Evolutionary conservation across 2,888 invertebrate species (phyloP).

Genomic region (Crocallis elinguaria): DNA sequence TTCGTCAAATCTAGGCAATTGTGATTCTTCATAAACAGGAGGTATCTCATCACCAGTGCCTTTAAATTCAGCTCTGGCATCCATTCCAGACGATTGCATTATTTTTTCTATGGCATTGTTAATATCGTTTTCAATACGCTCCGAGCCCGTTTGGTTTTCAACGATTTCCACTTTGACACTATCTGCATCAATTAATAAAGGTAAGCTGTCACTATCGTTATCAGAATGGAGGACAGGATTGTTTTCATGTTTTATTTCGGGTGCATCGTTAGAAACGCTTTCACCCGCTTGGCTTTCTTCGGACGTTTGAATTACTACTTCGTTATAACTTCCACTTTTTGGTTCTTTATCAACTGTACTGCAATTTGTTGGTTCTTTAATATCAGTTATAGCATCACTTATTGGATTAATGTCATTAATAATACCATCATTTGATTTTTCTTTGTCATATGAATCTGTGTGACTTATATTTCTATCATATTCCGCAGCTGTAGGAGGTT

Average conservation of each 20-base stretch:
- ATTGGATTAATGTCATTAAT: too few relatives aligned
- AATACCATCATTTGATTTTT: too few relatives aligned
- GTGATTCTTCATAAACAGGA: neutral
- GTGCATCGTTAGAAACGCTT: neutral
- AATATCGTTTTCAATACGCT: neutral
- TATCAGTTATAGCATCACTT: too few relatives aligned
- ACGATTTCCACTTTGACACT: neutral
- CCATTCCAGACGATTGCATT: neutral
- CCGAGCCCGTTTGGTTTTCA: neutral
- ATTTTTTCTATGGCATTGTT: conserved; percentile 6
- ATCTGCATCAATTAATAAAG: neutral
- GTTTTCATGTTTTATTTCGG: neutral
- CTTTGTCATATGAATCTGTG: too few relatives aligned
- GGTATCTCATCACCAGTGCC: neutral
- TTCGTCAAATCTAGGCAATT: neutral
- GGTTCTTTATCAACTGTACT: too few relatives aligned
- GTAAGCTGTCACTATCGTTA: neutral
- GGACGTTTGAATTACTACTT: neutral
- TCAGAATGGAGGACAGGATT: neutral
- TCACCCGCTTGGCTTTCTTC: neutral
- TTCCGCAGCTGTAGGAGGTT: neutral
- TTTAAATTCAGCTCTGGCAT: neutral
- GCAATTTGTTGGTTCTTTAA: too few relatives aligned
- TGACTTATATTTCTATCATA: neutral
- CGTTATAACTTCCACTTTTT: neutral